Evolutionary conservation across 2,113 vertebrate species (phyloP).

Genomic region (Enhydra lutris): DNA sequence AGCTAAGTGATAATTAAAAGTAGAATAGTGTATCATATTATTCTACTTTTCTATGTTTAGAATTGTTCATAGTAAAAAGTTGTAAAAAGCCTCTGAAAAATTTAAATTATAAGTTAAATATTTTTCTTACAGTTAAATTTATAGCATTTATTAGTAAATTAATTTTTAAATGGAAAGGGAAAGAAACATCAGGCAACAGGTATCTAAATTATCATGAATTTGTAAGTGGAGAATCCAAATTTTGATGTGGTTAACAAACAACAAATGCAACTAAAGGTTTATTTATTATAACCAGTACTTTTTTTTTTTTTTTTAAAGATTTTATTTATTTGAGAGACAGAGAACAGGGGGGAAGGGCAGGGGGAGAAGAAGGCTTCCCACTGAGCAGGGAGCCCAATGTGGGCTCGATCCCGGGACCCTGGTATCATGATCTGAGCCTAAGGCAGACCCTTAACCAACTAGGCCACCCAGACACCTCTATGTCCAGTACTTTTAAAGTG

Average conservation of each 20-base stretch:
- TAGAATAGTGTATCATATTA: neutral
- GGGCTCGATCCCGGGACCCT: neutral
- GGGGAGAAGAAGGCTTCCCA: neutral
- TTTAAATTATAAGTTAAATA: neutral
- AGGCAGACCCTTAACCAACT: neutral
- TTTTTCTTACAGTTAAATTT: slow-evolving; percentile 11
- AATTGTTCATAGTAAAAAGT: neutral
- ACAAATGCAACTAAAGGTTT: neutral
- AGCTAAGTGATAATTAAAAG: neutral
- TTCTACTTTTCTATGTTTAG: neutral
- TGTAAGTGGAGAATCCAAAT: neutral
- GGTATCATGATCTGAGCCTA: neutral
- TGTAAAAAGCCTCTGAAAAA: neutral
- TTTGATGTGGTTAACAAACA: neutral
- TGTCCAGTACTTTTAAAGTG: neutral
- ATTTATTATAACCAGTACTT: neutral
- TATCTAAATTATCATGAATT: neutral
- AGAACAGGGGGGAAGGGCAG: neutral
- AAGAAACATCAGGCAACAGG: neutral
- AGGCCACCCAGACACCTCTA: neutral
- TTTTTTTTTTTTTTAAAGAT: too few relatives aligned
- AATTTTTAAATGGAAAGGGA: neutral
- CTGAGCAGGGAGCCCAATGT: neutral
- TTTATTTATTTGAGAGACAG: neutral
- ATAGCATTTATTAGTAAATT: neutral